Percentiles rank a stretch among this genome's conserved stretches.
phyloP scores from a whole-genome alignment of 64 coral and sea anemone species.

The Exaiptasia diaphana region DNA sequence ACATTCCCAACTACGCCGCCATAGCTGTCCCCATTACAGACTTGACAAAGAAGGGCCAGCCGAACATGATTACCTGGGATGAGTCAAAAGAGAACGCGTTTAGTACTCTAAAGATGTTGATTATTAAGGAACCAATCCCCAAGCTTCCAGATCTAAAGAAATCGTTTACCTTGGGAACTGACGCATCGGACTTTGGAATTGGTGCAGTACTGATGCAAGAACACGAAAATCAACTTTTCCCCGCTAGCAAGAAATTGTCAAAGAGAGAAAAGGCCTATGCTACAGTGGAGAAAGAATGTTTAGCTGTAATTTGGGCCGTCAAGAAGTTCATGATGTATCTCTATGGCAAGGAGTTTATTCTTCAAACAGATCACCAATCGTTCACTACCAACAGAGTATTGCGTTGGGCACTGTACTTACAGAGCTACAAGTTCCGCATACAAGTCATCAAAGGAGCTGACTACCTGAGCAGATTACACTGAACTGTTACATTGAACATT shows the following conservation, averaged over 20 bases:
- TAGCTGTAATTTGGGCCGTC: background rate
- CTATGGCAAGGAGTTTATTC: slow-evolving; percentile 1
- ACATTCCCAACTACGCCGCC: slow-evolving; percentile 58
- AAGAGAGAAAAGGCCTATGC: background rate
- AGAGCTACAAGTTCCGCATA: no score
- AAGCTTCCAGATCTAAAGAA: background rate
- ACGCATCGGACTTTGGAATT: background rate
- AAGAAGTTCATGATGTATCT: slow-evolving; percentile 18
- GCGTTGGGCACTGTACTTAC: no score
- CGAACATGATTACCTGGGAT: slow-evolving; percentile 24
- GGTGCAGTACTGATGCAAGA: slow-evolving; percentile 29
- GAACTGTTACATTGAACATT: no score
- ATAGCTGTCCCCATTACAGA: slow-evolving; percentile 44
- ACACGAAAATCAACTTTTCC: background rate
- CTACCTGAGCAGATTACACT: no score
- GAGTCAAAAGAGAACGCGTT: slow-evolving; percentile 15
- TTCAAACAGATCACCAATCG: no score
- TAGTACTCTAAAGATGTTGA: background rate
- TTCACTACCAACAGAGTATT: no score
- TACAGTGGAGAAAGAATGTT: background rate
- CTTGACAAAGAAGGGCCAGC: slow-evolving; percentile 44
- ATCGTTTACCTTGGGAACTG: slow-evolving; percentile 10
- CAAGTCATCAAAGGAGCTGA: no score
- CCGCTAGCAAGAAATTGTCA: slow-evolving; percentile 27
- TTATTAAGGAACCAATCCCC: background rate